Evolutionary conservation across 2,888 invertebrate species (phyloP).

Genomic region (Napeogenes inachia): DNA sequence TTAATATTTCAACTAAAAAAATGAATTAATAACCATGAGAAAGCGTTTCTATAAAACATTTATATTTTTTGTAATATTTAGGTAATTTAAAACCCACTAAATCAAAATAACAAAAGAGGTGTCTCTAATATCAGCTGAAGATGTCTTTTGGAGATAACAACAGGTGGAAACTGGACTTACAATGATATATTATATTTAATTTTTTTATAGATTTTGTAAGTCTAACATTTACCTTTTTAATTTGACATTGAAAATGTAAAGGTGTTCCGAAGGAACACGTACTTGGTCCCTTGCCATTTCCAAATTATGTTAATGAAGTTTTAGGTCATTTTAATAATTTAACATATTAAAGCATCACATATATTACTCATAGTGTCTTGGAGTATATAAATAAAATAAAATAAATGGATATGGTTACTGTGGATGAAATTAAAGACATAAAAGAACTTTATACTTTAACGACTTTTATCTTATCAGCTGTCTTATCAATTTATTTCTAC

Average conservation of each 20-base stretch:
- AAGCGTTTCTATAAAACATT: conserved; percentile 1
- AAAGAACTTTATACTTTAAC: background rate
- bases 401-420: background rate
- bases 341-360: background rate
- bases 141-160: conserved; percentile 15
- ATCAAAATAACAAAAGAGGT: conserved; percentile 15
- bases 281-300: no score
- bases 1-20: conserved; percentile 1
- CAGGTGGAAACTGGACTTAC: conserved; percentile 16
- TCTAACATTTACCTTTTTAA: no score
- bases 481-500: background rate
- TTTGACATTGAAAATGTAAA: no score
- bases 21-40: conserved; percentile 1
- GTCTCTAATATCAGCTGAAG: conserved; percentile 5
- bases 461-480: background rate
- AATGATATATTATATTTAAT: conserved; percentile 9
- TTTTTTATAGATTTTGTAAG: background rate
- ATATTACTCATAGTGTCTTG: background rate
- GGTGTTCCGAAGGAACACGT: no score
- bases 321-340: no score
- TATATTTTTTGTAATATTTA: conserved; percentile 11
- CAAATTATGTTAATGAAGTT: no score
- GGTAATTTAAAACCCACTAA: conserved; percentile 13
- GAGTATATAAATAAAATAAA: background rate
- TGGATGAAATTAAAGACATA: background rate